phyloP scores from a whole-genome alignment of 1,140 invertebrate species.

The Halictus rubicundus region DNA sequence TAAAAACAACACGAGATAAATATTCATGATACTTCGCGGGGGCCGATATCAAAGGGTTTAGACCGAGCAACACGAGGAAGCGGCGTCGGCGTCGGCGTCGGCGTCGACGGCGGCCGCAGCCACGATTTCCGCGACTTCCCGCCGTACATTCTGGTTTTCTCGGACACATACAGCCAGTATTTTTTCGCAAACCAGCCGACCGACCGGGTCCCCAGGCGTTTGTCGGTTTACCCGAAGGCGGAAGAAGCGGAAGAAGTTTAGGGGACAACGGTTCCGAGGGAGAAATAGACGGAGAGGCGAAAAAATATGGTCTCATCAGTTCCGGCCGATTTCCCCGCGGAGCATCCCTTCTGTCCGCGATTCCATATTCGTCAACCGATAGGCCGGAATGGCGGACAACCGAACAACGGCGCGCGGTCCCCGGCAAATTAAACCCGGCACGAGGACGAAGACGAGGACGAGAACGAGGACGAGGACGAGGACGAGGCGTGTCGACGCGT shows the following conservation, averaged over 20 bases:
- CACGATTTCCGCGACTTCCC: background rate
- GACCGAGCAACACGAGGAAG: background rate
- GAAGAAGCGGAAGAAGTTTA: conserved; percentile 4
- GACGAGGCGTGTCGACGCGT: background rate
- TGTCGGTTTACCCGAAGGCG: background rate
- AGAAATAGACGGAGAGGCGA: conserved; percentile 8
- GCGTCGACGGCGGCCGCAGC: too few species aligned
- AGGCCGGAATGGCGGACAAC: background rate
- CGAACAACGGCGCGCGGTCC: conserved; percentile 9
- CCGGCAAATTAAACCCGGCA: conserved; percentile 56
- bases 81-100: too few species aligned
- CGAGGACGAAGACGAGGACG: too few species aligned
- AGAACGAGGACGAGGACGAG: too few species aligned
- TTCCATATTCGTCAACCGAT: conserved; percentile 53
- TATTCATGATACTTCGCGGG: too few species aligned
- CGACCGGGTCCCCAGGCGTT: background rate
- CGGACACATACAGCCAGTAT: background rate
- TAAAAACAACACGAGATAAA: too few species aligned
- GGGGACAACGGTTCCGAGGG: background rate
- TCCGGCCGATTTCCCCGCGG: conserved; percentile 55
- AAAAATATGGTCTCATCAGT: conserved; percentile 55
- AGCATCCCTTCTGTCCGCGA: conserved; percentile 32
- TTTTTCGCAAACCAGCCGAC: background rate
- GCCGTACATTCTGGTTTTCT: conserved; percentile 13
- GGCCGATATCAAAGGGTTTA: too few species aligned